Evolutionary conservation across 2,113 vertebrate genomes (phyloP), one percentile per base, ranked within the genome.

Genomic region (Notothenia coriiceps): DNA sequence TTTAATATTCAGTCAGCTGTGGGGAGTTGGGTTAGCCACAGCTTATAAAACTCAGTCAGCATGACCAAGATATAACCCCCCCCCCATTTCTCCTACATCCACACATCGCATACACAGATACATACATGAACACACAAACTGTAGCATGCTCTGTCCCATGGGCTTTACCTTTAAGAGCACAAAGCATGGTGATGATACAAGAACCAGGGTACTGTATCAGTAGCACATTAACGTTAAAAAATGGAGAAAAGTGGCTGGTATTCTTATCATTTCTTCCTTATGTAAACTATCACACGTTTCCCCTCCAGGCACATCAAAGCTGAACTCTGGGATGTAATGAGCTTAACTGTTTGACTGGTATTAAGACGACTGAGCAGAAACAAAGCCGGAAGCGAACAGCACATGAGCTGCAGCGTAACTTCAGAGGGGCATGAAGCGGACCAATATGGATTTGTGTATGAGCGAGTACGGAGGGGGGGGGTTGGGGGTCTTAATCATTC

Each of bases 1-100:
- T 95, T 96, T 95, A 94, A 94, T 94, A 95, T 92, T 90, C 80
- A 91, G 94, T 96, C 94, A 93, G 94, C 92, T 92, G 93, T 93
- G 93, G 92, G 92, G 91, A 93, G 88, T 88, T 80, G 80, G 93
- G 93, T 96, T 95, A 94, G 93, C 94, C 88, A 75, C 94, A 94
- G 94, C 94, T 94, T 93, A 94, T 93, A 93, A 91, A 92, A 93
- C 91, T 91, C 94, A 94, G 88, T 87, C 89, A 88, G 93, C 93
- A 88, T 94, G 93, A 94, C 92, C 93, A 77, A 88, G 86, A 83
- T 79, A 91, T 89, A 88, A 78, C 86, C 84, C 84, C 68, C 88
- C 40, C 85, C 67, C 25, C 25, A 25, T 9, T 76, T 80, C 67
- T 81, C 71, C 61, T 29, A 71, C 85, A 88, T 76, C 79, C 79